Evolutionary conservation across 2,113 vertebrate species (phyloP).

Genomic region (Heterochromis multidens): DNA sequence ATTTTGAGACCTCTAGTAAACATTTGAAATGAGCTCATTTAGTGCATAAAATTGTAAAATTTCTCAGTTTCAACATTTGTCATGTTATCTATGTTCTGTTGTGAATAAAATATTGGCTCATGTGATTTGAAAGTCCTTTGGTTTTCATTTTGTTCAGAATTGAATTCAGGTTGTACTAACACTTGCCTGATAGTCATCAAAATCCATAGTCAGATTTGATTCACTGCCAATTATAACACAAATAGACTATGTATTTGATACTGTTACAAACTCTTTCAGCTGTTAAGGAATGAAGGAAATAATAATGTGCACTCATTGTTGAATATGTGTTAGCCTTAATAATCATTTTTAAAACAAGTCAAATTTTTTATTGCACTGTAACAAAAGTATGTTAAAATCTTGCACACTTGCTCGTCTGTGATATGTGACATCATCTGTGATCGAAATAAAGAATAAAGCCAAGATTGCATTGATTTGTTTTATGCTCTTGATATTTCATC

Average conservation of each 20-base stretch:
- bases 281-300: neutral
- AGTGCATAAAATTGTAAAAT: no score
- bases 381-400: neutral
- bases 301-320: neutral
- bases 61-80: no score
- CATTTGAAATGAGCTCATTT: no score
- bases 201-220: neutral
- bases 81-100: no score
- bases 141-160: no score
- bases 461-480: neutral
- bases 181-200: neutral
- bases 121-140: no score
- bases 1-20: no score
- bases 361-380: neutral
- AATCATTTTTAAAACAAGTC: neutral
- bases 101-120: no score
- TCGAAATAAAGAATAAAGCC: constrained; percentile 20
- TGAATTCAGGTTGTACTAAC: no score
- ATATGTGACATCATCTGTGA: neutral
- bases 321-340: neutral
- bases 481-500: neutral
- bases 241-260: neutral
- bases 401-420: neutral
- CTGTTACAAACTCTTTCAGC: neutral
- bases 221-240: neutral